Percentiles rank a stretch among this genome's conserved stretches.
Evolutionary conservation across 1,140 invertebrate species (phyloP).

Genomic region (Tetragonula clypearis): DNA sequence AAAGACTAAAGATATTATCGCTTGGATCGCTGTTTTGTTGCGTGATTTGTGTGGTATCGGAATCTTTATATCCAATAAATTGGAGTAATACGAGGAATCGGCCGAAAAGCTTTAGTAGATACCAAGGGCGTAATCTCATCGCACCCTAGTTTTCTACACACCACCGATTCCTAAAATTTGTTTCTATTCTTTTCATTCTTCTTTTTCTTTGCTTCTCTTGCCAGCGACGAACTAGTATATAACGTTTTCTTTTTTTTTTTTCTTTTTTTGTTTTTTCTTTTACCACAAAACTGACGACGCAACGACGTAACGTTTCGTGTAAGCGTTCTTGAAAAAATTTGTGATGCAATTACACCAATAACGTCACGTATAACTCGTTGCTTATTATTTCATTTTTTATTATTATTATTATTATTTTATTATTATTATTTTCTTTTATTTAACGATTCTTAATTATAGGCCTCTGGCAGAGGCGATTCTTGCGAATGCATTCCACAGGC

Average conservation of each 20-base stretch:
- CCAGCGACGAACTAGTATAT: slow-evolving; percentile 68
- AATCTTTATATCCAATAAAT: not conserved
- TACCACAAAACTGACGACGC: slow-evolving; percentile 63
- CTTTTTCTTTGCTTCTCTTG: slow-evolving; percentile 44
- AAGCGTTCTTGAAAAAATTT: slow-evolving; percentile 65
- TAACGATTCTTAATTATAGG: slow-evolving; percentile 50
- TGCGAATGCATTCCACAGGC: slow-evolving; percentile 68
- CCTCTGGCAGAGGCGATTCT: slow-evolving; percentile 50
- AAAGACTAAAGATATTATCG: slow-evolving; percentile 71
- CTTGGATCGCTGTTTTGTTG: slow-evolving; percentile 56
- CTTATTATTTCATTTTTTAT: slow-evolving; percentile 49
- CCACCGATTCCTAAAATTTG: not conserved
- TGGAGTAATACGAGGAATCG: not conserved
- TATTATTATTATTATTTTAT: too few relatives aligned
- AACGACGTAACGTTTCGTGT: slow-evolving; percentile 65
- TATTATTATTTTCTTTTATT: slow-evolving; percentile 46
- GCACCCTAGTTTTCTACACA: not conserved
- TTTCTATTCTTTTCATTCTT: slow-evolving; percentile 57
- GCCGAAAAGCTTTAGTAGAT: not conserved
- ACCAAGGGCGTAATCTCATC: not conserved
- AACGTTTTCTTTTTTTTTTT: slow-evolving; percentile 3
- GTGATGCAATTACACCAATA: slow-evolving; percentile 64
- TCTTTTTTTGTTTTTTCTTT: slow-evolving; percentile 40
- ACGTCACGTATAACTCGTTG: slow-evolving; percentile 70
- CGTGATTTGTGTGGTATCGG: not conserved